A percentile compares a stretch with the other conserved stretches of the same genome.
Conservation (phyloP, 2,797 vertebrate genomes). For the Coreius guichenoti region DNA sequence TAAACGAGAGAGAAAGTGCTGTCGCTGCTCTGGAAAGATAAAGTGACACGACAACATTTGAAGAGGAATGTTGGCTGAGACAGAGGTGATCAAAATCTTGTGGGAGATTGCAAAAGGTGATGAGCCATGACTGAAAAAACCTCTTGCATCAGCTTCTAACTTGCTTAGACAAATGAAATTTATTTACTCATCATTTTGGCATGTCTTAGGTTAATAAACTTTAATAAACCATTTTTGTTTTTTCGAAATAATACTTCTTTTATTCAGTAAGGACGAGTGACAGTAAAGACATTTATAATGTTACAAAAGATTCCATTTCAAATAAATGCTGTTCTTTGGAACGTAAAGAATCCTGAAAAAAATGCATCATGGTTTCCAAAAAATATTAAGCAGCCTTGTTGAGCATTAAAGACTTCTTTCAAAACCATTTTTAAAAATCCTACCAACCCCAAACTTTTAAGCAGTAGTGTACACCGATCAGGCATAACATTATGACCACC, state of each 20-base stretch:
- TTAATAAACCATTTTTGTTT: too few species aligned
- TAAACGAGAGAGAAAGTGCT: constrained; percentile 5
- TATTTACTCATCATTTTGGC: background rate
- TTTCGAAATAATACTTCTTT: background rate
- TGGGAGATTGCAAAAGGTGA: background rate
- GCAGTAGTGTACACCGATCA: too few species aligned
- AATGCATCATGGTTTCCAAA: background rate
- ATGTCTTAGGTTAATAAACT: background rate
- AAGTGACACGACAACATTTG: constrained; percentile 3
- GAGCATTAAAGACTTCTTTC: background rate
- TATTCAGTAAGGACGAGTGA: background rate
- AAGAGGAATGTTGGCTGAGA: constrained; percentile 2
- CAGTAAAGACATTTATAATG: background rate
- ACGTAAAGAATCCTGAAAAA: background rate
- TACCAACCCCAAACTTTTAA: background rate
- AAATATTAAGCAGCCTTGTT: background rate
- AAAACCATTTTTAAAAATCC: background rate
- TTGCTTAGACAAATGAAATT: background rate
- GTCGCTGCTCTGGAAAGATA: background rate
- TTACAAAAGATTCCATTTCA: background rate
- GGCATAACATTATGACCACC: too few species aligned
- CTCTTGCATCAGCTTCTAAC: constrained; percentile 10
- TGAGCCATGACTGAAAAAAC: background rate
- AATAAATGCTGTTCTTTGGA: background rate
- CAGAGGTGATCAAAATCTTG: background rate